Conservation (phyloP, 2,888 invertebrate genomes). For the Geophilus truncorum region DNA sequence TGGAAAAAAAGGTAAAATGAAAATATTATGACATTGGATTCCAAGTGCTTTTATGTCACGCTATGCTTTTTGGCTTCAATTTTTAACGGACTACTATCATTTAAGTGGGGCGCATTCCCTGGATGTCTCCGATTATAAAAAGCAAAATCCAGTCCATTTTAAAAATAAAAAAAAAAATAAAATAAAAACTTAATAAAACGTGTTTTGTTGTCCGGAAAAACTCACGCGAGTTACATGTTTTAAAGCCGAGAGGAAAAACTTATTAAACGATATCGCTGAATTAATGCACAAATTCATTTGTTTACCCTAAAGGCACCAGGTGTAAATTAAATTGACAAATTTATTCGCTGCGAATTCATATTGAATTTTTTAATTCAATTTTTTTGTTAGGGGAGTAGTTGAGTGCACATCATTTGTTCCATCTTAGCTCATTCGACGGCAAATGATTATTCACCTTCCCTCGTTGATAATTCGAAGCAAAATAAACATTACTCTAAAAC, state of each 20-base stretch:
- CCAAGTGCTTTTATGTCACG: neutral
- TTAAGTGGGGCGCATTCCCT: neutral
- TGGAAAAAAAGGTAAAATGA: neutral
- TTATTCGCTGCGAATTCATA: neutral
- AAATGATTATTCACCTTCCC: neutral
- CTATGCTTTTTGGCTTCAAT: neutral
- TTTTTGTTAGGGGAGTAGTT: neutral
- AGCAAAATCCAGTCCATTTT: too few relatives aligned
- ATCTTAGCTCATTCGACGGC: neutral
- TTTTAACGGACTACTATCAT: neutral
- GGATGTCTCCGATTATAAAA: neutral
- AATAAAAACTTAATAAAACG: too few relatives aligned
- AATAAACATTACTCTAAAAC: neutral
- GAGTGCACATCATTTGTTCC: neutral
- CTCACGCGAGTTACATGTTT: too few relatives aligned
- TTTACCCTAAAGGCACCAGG: neutral
- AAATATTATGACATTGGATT: slow-evolving; percentile 1
- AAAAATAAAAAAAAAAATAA: too few relatives aligned
- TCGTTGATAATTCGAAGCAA: neutral
- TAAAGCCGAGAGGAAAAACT: too few relatives aligned
- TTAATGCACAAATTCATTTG: neutral
- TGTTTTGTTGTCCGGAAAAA: too few relatives aligned
- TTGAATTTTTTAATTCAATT: neutral
- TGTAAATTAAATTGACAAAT: neutral
- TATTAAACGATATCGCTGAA: too few relatives aligned